These are phyloP conservation scores for Eolophus roseicapilla DNA, from an alignment of 2,113 vertebrate genomes.

Conservation along the genomic window DNA sequence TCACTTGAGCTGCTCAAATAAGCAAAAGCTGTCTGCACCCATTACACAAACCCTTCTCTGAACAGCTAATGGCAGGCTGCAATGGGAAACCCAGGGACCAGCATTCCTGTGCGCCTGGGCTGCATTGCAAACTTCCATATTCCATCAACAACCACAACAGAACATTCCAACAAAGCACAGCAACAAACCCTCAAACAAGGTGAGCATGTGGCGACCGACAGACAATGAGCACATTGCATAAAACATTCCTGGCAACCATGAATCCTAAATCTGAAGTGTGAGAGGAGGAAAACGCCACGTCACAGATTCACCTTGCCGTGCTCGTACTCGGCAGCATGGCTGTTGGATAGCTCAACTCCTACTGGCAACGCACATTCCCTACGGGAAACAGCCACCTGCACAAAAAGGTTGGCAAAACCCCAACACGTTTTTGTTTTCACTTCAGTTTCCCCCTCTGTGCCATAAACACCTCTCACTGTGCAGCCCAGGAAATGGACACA, in stretches of 20 bases:
- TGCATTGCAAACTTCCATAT: background rate
- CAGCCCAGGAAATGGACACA: fast-evolving
- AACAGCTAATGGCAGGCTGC: background rate
- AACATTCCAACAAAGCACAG: constrained; percentile 16
- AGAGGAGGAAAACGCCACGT: background rate
- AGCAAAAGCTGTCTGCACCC: background rate
- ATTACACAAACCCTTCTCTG: background rate
- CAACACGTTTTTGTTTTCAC: background rate
- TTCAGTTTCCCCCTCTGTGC: background rate
- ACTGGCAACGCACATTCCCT: background rate
- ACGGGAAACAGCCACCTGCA: background rate
- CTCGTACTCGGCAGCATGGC: background rate
- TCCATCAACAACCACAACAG: background rate
- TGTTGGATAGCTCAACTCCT: background rate
- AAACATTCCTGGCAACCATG: background rate
- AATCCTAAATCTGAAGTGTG: background rate
- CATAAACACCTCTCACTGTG: background rate
- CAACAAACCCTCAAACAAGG: background rate
- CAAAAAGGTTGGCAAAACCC: background rate
- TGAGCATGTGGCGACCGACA: background rate
- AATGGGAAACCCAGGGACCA: background rate
- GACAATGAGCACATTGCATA: background rate
- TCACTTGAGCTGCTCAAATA: background rate
- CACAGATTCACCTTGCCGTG: background rate
- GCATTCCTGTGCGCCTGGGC: background rate